phyloP scores from a whole-genome alignment of 2,888 invertebrate species.

The Drosophila diplacantha region DNA sequence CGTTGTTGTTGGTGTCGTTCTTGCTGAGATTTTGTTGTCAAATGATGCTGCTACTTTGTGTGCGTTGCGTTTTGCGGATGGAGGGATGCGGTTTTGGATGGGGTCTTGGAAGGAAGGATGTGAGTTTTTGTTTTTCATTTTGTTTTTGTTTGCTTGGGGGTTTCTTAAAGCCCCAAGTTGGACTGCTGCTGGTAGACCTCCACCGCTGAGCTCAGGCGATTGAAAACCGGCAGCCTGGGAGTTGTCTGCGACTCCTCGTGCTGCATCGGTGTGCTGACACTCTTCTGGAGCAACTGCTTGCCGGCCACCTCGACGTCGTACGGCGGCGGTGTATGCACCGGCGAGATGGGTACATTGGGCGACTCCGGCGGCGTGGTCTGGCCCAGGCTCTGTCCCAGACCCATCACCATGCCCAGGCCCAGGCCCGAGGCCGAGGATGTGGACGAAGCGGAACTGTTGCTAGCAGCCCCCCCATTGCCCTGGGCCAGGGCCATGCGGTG shows the following conservation, averaged over 20 bases:
- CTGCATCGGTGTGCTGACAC: conserved; percentile 63
- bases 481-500: conserved; percentile 29
- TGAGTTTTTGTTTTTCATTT: not conserved
- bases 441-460: conserved; percentile 48
- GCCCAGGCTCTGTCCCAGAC: conserved; percentile 42
- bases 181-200: conserved; percentile 66
- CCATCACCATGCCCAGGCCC: conserved; percentile 40
- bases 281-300: conserved; percentile 72
- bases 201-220: conserved; percentile 81
- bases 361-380: conserved; percentile 76
- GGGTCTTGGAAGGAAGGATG: conserved; percentile 8
- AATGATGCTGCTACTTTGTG: conserved; percentile 18
- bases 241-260: conserved; percentile 47
- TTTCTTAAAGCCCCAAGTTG: conserved; percentile 66
- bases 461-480: not conserved
- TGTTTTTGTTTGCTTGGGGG: not conserved
- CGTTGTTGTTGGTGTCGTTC: conserved; percentile 14
- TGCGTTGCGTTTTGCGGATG: not conserved
- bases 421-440: conserved; percentile 54
- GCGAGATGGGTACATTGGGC: conserved; percentile 75
- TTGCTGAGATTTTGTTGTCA: conserved; percentile 37
- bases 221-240: conserved; percentile 89
- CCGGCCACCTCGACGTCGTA: conserved; percentile 31
- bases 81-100: conserved; percentile 19
- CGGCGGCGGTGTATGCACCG: conserved; percentile 76